These are phyloP conservation scores for Oreamnos americanus DNA, from an alignment of 2,113 vertebrate genomes.

Conservation along the genomic window DNA sequence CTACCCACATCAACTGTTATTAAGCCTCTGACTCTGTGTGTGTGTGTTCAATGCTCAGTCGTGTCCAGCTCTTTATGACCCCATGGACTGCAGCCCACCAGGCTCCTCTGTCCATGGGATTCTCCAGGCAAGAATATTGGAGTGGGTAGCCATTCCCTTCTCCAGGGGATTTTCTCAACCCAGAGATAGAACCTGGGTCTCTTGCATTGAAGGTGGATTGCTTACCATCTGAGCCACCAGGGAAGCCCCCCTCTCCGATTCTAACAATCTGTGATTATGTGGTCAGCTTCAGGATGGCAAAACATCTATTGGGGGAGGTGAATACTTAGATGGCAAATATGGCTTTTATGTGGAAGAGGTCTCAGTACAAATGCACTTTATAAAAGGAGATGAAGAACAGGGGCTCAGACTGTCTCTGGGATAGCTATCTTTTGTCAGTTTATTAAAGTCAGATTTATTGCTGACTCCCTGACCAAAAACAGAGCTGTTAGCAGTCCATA, in stretches of 20 bases:
- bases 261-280: not conserved
- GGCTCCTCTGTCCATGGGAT: not conserved
- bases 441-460: conserved; percentile 85
- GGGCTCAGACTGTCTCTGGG: conserved; percentile 63
- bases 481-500: conserved; percentile 76
- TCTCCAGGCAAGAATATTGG: not conserved
- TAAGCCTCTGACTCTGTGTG: not conserved
- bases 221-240: not conserved
- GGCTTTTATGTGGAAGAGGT: conserved; percentile 14
- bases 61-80: not conserved
- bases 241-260: not conserved
- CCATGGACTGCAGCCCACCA: not conserved
- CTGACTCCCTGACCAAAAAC: conserved; percentile 73
- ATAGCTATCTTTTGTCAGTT: conserved; percentile 80
- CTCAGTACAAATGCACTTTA: not conserved
- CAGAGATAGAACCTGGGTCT: not conserved
- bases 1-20: not conserved
- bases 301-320: not conserved
- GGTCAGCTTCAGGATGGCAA: not conserved
- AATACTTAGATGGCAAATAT: not conserved
- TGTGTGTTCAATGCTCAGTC: not conserved
- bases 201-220: not conserved
- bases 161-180: not conserved
- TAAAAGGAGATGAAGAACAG: conserved; percentile 56
- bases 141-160: not conserved